These are phyloP conservation scores for Saturnia pavonia DNA, from an alignment of 2,888 invertebrate species.

Conservation along the genomic window DNA sequence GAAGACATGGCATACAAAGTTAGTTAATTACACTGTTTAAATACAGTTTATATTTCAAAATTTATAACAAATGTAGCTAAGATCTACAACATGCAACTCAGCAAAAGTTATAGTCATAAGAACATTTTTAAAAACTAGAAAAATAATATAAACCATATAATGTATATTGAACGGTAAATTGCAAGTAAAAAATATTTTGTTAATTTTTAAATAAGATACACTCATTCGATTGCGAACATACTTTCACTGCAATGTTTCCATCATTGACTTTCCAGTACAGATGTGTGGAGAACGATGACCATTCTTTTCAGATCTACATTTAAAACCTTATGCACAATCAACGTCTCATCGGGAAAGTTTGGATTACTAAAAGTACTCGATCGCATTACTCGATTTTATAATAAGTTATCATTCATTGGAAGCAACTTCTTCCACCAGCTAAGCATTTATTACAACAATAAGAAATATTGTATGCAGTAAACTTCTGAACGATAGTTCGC, in stretches of 20 bases:
- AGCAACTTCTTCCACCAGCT: neutral
- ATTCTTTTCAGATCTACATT: conserved; percentile 49
- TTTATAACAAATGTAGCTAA: neutral
- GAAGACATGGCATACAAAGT: neutral
- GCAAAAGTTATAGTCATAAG: neutral
- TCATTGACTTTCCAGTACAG: conserved; percentile 56
- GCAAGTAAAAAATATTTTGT: neutral
- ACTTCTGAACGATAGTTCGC: neutral
- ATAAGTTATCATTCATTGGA: neutral
- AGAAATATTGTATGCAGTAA: neutral
- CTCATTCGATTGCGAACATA: conserved; percentile 20
- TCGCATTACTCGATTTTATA: neutral
- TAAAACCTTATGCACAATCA: conserved; percentile 67
- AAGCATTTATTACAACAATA: no score
- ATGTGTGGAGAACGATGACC: conserved; percentile 52
- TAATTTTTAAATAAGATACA: conserved; percentile 7
- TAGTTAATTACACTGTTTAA: neutral
- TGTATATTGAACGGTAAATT: conserved; percentile 2
- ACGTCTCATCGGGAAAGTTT: conserved; percentile 59
- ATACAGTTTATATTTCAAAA: neutral
- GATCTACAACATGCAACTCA: neutral
- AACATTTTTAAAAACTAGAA: neutral
- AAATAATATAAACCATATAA: neutral
- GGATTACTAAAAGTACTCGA: conserved; percentile 27
- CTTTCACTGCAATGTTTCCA: conserved; percentile 35